Conservation (phyloP, 2,113 vertebrate genomes). For the Psittacus erithacus region DNA sequence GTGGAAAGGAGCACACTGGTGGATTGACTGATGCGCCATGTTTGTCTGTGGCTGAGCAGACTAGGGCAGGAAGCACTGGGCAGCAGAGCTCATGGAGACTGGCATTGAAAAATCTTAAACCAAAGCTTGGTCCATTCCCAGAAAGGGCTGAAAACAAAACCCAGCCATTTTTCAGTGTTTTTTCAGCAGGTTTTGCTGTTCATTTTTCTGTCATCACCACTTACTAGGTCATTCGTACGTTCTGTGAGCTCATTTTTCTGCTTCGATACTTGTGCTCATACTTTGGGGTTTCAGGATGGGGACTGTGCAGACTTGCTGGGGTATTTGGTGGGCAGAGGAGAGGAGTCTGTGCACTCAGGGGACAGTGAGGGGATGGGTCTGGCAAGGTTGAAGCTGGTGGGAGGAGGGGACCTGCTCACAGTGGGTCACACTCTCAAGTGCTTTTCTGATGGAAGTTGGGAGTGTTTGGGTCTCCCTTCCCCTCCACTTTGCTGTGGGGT, state of each 20-base stretch:
- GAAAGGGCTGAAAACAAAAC: background rate
- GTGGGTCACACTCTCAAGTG: background rate
- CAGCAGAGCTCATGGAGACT: background rate
- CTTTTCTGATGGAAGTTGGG: background rate
- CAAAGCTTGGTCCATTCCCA: background rate
- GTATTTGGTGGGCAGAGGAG: background rate
- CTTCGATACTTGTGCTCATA: background rate
- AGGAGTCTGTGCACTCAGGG: background rate
- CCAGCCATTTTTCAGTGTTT: background rate
- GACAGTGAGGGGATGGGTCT: background rate
- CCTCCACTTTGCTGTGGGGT: background rate
- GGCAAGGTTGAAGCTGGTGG: background rate
- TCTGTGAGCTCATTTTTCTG: background rate
- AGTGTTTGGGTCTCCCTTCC: background rate
- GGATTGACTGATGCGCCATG: background rate
- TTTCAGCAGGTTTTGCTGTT: background rate
- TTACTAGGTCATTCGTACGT: background rate
- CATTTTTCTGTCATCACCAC: background rate
- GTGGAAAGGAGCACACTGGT: background rate
- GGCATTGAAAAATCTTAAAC: background rate
- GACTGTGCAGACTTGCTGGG: background rate
- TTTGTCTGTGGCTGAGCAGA: background rate
- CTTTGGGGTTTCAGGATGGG: background rate
- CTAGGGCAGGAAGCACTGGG: background rate
- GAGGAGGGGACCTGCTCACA: background rate